Evolutionary conservation across 1,140 invertebrate genomes (phyloP), one percentile per base, ranked within the genome.

Genomic region (Aphis gossypii): DNA sequence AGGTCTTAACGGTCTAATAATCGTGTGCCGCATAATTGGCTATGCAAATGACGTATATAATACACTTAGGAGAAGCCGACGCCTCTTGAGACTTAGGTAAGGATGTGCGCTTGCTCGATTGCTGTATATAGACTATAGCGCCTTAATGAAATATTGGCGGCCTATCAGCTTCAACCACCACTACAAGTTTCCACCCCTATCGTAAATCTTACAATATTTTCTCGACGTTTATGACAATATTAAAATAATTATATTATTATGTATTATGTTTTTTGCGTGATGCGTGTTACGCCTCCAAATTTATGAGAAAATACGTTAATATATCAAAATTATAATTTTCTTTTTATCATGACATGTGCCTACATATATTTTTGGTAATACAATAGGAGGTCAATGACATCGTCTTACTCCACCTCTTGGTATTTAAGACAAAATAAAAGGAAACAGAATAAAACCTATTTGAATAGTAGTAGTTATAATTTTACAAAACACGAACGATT

Each of bases 1-100:
- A 92, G 91, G 91, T 92, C 91, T 92, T 92, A 92, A 92, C 68
- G 44, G 91, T 83, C 46, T 83, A 92, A 92, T 92, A 92, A 92
- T 84, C 91, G 91, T 92, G 44, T 60, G 90, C 60, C 68, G 90
- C 90, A 76, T 76, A 46, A 82, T 91, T 76, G 90, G 90, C 90
- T 76, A 91, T 91, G 90, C 88, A 90, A 90, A 90, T 90, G 88
- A 60, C 51, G 88, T 90, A 90, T 41, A 90, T 60, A 90, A 90
- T 90, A 90, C 88, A 88, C 87, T 88, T 88, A 88, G 87, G 87
- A 54, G n/a, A 88, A 30, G 30, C 86, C 44, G 46, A 30, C 30
- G 44, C 46, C 46, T 18, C 38, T 23, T 38, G 46, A 18, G 87
- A 88, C 46, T 88, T 88, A 35, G 14, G 84, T 44, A 46, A 44